Base-by-base conservation (phyloP, 2,888 invertebrate genomes). In the Bombylius discolor region DNA sequence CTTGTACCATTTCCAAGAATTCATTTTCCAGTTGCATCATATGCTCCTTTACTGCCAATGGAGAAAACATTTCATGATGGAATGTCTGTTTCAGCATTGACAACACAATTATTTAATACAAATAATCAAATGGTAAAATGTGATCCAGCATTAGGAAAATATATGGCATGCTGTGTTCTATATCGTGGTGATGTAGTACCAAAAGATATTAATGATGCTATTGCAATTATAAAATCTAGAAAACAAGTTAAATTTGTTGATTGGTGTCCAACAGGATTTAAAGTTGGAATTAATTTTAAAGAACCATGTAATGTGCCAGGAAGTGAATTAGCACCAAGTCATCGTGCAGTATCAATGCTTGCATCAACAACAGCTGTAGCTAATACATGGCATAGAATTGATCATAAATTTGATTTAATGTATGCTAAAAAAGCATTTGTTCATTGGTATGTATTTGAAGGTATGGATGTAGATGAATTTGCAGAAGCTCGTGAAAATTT, bases 351-450 rank as follows among this genome's bases (percentile, higher is more conserved):
- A 13, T 90, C 90, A 66, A 90, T 92, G 86, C 76, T 81, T 70
- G 88, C 80, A 67, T 92, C 92, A 75, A 92, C 90, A 5, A 95
- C 92, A 23, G 91, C 92, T 63, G 91, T 93, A 67, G 85, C 87
- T 13, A 86, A 89, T 67, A 92, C 92, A 52, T 94, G 92, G 87
- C 84, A 85, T 61, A 87, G 90, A 68, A 80, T 96, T 57, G 87
- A 93, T 76, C 87, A 86, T 75, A 97, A 96, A 76, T 94, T 95
- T 72, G 95, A 96, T 76, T 80, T 95, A 67, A 92, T 94, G 91
- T 94, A 86, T 76, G 84, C 87, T 62, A 93, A 93, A 77, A 78
- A 89, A 59, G 96, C 96, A 52, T 97, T 97, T 69, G 91, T 96
- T 61, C 95, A 96, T 73, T 96, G 96, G 96, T 91, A 78, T 69